Base-by-base conservation (phyloP, 1,140 invertebrate species). In the Neodiprion fabricii region DNA sequence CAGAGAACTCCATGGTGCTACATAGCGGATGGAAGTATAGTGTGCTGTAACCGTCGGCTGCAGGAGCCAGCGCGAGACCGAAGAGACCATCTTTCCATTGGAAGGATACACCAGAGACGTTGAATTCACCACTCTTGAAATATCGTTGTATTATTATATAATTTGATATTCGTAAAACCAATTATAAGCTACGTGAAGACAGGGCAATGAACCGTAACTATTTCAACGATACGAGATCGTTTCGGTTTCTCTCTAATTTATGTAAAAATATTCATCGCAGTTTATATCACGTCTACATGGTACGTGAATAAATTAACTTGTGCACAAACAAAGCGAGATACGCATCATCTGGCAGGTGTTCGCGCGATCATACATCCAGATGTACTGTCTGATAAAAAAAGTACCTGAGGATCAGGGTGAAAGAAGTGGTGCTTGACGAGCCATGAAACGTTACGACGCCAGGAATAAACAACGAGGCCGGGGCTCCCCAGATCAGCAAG, bases 11-110 rank as follows among this genome's bases (percentile, higher is more conserved):
- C 80, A 92, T 91, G 14, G 89, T 92, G 75, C 94, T 94, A 11
- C 92, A 91, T 78, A 95, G 89, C 0, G 94, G 92, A 83, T 95
- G 94, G 88, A 95, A 96, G 78, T 94, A 95, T 3, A 95, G 80
- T 0, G 91, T 94, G 73, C 93, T 92, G 80, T 87, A 94, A 48
- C 93, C 93, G 74, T 94, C 91, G 2, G 85, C 76, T 67, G 90
- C 89, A 0, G 91, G 90, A 8, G 90, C 90, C 10, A 95, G 78
- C 0, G 92, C 92, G 67, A 95, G 82, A 0, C 94, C 94, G 72
- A 95, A 95, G 1, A 96, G 80, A 9, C 93, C 94, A 81, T 96
- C 94, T 8, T 90, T 91, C 93, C 94, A 95, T 75, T 91, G 91
- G 82, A 95, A 95, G 73, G 91, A 91, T 48, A 92, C 89, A 48